A percentile compares a stretch with the other conserved stretches of the same genome.
Conservation (phyloP, 2,888 invertebrate species). For the Lepidocyrtinus sp. region DNA sequence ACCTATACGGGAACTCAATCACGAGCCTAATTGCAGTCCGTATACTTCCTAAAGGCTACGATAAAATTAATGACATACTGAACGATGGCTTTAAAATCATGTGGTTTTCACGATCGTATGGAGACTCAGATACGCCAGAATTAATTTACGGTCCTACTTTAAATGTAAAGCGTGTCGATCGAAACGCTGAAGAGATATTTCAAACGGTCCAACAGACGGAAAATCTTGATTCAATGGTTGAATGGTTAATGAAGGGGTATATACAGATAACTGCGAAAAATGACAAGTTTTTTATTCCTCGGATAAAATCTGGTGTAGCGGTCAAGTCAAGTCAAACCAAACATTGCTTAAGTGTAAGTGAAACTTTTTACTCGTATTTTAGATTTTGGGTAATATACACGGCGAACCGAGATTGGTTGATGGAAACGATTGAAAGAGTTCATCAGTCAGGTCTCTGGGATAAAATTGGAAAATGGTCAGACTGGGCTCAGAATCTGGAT, state of each 20-base stretch:
- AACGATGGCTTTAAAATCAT: not conserved
- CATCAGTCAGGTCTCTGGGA: no score
- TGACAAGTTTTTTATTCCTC: no score
- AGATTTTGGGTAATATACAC: not conserved
- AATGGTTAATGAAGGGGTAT: not conserved
- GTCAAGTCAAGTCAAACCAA: not conserved
- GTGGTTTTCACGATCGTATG: not conserved
- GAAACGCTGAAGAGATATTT: not conserved
- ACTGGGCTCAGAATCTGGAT: not conserved
- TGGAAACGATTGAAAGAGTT: not conserved
- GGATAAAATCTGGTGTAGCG: no score
- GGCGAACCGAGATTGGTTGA: no score
- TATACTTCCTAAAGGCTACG: not conserved
- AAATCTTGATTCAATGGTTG: not conserved
- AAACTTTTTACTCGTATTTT: not conserved
- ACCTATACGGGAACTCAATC: not conserved
- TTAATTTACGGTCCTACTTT: not conserved
- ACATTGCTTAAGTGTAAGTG: not conserved
- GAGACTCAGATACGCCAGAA: not conserved
- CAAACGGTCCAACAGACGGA: not conserved
- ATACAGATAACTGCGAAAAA: no score
- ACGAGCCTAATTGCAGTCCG: not conserved
- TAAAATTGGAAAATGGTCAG: not conserved
- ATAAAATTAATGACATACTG: not conserved
- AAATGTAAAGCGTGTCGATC: not conserved